Base-by-base conservation (phyloP, 2,797 vertebrate species). In the Acanthiza pusilla region DNA sequence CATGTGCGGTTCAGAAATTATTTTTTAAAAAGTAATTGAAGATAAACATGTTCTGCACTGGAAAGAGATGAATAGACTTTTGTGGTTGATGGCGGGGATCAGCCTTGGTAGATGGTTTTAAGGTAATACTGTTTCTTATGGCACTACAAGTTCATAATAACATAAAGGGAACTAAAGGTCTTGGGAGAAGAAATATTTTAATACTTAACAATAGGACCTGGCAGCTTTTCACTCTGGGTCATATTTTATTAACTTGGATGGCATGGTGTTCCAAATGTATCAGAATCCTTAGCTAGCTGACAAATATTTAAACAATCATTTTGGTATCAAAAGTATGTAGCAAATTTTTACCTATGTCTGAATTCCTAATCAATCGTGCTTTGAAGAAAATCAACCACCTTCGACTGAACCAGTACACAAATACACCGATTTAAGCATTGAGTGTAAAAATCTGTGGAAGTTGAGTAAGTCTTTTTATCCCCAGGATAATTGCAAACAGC, bases 181-280 rank as follows among this genome's bases (percentile, higher is more conserved):
- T n/a, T 36, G 10, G 34, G 9, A 75, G n/a, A 60, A 63, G 4
- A 16, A 62, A 47, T 70, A 48, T 72, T 84, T 84, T 63, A 87
- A 63, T 5, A 53, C 3, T 51, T 63, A 62, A 62, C 57, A 53
- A 30, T 8, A 63, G 7, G 23, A 85, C 60, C 10, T 20, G 5
- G 3, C 5, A 85, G 7, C 4, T 22, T 27, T 36, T 53, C 34
- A 60, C 73, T 50, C 6, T 0, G 2, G 12, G 11, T 72, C 6
- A 29, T 48, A 51, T 34, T 57, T 72, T 22, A 50, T 43, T 3
- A 70, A 70, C 82, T 91, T 68, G 70, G 12, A 32, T 70, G 16
- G 3, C 9, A 22, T 34, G 14, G 16, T 70, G 47, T 88, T 89
- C 18, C 9, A 60, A 73, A 70, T 11, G 5, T 47, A 55, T 5